Conservation (phyloP, 2,888 invertebrate genomes). For the Calameuta pallipes region DNA sequence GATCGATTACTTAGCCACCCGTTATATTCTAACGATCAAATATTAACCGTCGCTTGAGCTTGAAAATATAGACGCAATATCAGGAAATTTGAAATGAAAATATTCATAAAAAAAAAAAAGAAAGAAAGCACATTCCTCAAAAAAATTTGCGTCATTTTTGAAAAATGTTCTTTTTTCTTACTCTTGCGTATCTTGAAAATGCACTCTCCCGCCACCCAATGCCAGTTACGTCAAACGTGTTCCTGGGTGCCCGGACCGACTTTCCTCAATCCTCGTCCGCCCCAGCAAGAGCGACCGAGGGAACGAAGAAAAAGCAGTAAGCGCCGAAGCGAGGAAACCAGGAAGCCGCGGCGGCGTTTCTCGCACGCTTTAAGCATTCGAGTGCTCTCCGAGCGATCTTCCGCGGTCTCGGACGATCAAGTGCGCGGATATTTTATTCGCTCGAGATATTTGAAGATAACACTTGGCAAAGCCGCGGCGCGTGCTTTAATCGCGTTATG, state of each 20-base stretch:
- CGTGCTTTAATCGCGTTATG: conserved; percentile 17
- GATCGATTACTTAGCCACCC: neutral
- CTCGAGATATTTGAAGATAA: conserved; percentile 38
- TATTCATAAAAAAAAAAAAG: neutral
- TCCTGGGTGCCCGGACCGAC: too few relatives aligned
- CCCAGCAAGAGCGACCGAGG: neutral
- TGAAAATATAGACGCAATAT: too few relatives aligned
- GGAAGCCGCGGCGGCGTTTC: conserved; percentile 26
- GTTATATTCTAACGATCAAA: neutral
- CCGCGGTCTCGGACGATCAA: conserved; percentile 47
- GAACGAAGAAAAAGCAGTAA: neutral
- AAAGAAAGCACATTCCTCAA: too few relatives aligned
- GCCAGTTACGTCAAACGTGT: too few relatives aligned
- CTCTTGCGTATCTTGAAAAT: neutral
- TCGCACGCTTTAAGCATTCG: conserved; percentile 32
- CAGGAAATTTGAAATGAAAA: neutral
- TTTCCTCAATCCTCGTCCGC: neutral
- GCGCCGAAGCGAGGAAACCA: neutral
- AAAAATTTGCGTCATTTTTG: neutral
- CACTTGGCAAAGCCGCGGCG: conserved; percentile 19
- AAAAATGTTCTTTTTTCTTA: neutral
- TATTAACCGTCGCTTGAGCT: neutral
- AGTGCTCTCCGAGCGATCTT: conserved; percentile 37
- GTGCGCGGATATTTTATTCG: conserved; percentile 50
- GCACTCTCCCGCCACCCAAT: neutral